Conservation (phyloP, 1,140 invertebrate genomes). For the Nomia melanderi region DNA sequence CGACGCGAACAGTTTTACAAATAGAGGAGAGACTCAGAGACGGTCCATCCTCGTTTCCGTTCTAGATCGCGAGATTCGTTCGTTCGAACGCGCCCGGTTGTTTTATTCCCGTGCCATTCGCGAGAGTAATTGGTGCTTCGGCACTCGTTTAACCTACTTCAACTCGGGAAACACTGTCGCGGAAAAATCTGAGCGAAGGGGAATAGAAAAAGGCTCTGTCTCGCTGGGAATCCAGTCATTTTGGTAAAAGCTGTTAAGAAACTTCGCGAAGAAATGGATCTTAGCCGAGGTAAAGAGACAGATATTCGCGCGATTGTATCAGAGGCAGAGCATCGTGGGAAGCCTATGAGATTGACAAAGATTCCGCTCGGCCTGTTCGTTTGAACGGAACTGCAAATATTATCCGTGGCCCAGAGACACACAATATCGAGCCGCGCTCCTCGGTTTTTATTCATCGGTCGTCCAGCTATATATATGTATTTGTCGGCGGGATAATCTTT, state of each 20-base stretch:
- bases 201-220: no score
- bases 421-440: conserved; percentile 27
- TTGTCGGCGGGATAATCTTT: conserved; percentile 62
- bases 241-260: no score
- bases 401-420: conserved; percentile 27
- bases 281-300: no score
- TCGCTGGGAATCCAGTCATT: no score
- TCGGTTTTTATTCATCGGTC: conserved; percentile 55
- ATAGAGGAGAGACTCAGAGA: neutral
- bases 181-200: neutral
- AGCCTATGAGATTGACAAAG: no score
- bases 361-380: neutral
- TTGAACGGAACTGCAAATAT: neutral
- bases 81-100: neutral
- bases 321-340: no score
- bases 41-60: neutral
- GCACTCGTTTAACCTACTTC: neutral
- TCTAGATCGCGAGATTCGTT: neutral
- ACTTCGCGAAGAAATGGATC: no score
- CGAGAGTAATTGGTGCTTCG: conserved; percentile 6
- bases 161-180: neutral
- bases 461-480: conserved; percentile 57
- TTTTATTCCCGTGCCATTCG: neutral
- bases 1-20: neutral
- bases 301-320: no score